phyloP scores from a whole-genome alignment of 2,888 invertebrate genomes.

The Drosophila mimetica region DNA sequence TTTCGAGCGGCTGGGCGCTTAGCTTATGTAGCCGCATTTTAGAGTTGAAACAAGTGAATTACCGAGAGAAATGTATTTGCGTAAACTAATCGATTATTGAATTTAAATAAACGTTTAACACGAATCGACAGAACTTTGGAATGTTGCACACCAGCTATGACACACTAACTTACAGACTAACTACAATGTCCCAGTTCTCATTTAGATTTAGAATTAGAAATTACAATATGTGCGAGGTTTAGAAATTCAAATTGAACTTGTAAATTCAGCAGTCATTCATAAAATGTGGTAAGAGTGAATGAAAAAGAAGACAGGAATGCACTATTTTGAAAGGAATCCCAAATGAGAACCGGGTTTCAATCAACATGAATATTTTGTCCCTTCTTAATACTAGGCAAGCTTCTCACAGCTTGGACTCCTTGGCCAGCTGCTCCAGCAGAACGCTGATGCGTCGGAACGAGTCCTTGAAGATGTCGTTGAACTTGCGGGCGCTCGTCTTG shows the following conservation, averaged over 20 bases:
- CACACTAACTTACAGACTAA: conserved; percentile 7
- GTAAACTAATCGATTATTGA: conserved; percentile 65
- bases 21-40: conserved; percentile 70
- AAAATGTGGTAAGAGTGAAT: not conserved
- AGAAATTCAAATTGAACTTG: not conserved
- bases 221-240: no score
- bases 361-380: not conserved
- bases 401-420: conserved; percentile 76
- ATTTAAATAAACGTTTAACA: conserved; percentile 75
- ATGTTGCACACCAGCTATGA: not conserved
- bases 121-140: conserved; percentile 7
- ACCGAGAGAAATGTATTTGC: conserved; percentile 66
- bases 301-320: not conserved
- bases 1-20: conserved; percentile 36
- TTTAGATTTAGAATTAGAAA: not conserved
- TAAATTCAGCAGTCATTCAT: not conserved
- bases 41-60: conserved; percentile 54
- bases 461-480: conserved; percentile 76
- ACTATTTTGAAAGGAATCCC: not conserved
- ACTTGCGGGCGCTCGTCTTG: conserved; percentile 83
- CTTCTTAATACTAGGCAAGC: conserved; percentile 8
- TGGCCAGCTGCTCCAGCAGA: conserved; percentile 72
- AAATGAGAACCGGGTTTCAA: not conserved
- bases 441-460: conserved; percentile 79
- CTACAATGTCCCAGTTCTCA: not conserved